phyloP scores from a whole-genome alignment of 64 coral and sea anemone species.

The Catalaphyllia jardinei region DNA sequence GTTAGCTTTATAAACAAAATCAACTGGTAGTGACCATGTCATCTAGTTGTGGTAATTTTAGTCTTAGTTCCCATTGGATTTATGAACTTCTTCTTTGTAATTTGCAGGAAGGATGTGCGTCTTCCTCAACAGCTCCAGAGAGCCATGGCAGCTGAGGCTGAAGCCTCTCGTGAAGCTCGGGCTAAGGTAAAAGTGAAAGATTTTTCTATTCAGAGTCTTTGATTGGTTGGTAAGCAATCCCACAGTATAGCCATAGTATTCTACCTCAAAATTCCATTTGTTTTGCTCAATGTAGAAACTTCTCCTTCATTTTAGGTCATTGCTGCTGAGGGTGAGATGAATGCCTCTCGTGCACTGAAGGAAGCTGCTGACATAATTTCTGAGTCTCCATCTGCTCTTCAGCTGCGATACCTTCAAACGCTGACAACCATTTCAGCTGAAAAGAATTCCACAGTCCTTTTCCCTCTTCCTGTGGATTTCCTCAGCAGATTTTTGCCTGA shows the following conservation, averaged over 20 bases:
- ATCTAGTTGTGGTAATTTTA: background rate
- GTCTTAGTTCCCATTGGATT: background rate
- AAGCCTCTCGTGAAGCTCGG: slow-evolving; percentile 74
- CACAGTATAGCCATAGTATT: no score
- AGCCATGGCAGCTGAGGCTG: slow-evolving; percentile 85
- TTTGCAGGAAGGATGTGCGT: slow-evolving; percentile 77
- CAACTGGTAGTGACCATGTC: no score
- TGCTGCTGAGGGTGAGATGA: slow-evolving; percentile 86
- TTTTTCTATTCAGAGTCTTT: background rate
- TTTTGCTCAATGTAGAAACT: background rate
- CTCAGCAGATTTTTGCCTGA: slow-evolving; percentile 52
- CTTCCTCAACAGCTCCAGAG: slow-evolving; percentile 79
- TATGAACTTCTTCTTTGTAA: background rate
- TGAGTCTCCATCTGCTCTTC: slow-evolving; percentile 66
- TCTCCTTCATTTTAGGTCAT: slow-evolving; percentile 49
- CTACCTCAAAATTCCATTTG: no score
- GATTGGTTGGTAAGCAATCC: no score
- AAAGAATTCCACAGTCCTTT: slow-evolving; percentile 80
- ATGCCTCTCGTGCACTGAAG: slow-evolving; percentile 76
- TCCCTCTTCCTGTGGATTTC: slow-evolving; percentile 78
- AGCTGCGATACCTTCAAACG: slow-evolving; percentile 79
- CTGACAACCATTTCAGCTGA: slow-evolving; percentile 79
- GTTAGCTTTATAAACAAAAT: no score
- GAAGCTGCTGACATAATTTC: slow-evolving; percentile 81
- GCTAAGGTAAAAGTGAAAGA: slow-evolving; percentile 50